Conservation (phyloP, 2,113 vertebrate species). For the Xiphorhynchus elegans region DNA sequence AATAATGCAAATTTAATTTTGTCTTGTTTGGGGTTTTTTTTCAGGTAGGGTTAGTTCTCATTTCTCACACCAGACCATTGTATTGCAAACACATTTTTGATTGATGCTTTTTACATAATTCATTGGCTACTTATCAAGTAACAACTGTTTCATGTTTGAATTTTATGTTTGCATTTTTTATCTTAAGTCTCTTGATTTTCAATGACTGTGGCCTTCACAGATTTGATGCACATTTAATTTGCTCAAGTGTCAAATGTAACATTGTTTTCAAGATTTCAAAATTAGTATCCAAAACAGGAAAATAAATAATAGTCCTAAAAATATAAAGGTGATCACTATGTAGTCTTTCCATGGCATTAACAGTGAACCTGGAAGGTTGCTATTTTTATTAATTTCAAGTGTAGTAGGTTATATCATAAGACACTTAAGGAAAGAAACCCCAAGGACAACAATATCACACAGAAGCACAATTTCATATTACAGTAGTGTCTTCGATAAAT, state of each 20-base stretch:
- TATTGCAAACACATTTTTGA: neutral
- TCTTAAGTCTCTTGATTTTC: neutral
- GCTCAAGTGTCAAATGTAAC: neutral
- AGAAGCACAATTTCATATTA: neutral
- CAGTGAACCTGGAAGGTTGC: neutral
- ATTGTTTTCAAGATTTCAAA: neutral
- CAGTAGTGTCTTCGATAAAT: neutral
- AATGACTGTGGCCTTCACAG: neutral
- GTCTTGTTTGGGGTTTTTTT: neutral
- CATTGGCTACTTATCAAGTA: neutral
- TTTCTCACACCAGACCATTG: neutral
- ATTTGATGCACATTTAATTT: neutral
- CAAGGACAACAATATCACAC: neutral
- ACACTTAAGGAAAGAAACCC: neutral
- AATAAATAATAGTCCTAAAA: neutral
- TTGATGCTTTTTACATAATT: neutral
- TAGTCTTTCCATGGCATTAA: neutral
- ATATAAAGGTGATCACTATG: neutral
- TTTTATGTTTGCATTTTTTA: neutral
- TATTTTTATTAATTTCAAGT: neutral
- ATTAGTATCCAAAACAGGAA: neutral
- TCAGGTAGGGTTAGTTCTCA: neutral
- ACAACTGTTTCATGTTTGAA: neutral
- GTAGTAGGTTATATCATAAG: neutral
- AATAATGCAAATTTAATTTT: neutral